Evolutionary conservation across 1,140 invertebrate species (phyloP).

Genomic region (Chelonus insularis): DNA sequence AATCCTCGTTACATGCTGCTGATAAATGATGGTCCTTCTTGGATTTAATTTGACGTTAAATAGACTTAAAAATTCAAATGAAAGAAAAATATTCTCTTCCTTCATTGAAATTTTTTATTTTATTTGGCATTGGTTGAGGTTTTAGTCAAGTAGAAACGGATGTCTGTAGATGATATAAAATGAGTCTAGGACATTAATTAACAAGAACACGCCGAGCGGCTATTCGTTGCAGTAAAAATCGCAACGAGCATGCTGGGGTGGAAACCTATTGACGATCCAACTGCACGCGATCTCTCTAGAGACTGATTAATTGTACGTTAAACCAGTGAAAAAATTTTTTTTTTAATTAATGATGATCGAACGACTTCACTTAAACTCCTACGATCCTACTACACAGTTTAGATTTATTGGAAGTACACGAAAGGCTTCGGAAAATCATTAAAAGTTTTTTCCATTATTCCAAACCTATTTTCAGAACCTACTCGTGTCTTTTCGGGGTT

Average conservation of each 20-base stretch:
- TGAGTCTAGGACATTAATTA: conserved; percentile 45
- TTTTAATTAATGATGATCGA: background rate
- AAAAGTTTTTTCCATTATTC: no score
- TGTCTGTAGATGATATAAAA: conserved; percentile 26
- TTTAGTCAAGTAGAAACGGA: background rate
- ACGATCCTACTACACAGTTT: no score
- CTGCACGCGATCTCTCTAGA: conserved; percentile 42
- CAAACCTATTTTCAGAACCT: no score
- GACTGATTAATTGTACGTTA: conserved; percentile 42
- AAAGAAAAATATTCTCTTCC: no score
- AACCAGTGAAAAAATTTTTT: background rate
- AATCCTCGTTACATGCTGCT: no score
- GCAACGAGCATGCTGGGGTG: background rate
- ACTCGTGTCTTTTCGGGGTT: no score
- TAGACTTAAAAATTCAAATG: no score
- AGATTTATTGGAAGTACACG: no score
- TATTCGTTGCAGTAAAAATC: conserved; percentile 20
- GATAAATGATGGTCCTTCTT: no score
- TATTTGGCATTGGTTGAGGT: background rate
- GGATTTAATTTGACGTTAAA: no score
- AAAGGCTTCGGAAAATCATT: no score
- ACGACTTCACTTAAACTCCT: no score
- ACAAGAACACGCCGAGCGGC: conserved; percentile 40
- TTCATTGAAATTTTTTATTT: background rate
- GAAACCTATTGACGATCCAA: conserved; percentile 34